Evolutionary conservation across 2,797 vertebrate genomes (phyloP).

Genomic region (Pagetopsis macropterus): DNA sequence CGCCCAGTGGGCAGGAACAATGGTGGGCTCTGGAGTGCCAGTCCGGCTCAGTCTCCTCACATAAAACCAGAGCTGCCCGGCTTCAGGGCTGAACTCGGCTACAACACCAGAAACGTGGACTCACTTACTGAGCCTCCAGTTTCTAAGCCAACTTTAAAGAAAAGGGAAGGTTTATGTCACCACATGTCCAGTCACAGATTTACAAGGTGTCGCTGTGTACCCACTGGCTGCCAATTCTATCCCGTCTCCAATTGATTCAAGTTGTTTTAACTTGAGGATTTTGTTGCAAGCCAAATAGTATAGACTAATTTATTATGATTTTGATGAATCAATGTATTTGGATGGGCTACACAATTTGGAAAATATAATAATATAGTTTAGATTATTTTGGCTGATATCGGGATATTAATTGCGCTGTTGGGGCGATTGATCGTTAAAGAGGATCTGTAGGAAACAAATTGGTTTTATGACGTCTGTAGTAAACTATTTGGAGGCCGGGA

Average conservation of each 20-base stretch:
- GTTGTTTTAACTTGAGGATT: not conserved
- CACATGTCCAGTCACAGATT: not conserved
- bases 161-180: not conserved
- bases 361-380: too few species aligned
- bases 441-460: too few species aligned
- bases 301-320: not conserved
- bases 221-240: not conserved
- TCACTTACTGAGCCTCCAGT: not conserved
- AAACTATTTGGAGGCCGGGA: too few species aligned
- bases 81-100: slow-evolving; percentile 24
- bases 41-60: slow-evolving; percentile 43
- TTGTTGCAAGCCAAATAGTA: not conserved
- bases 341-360: not conserved
- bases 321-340: not conserved
- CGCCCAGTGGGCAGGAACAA: slow-evolving; percentile 67
- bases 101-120: slow-evolving; percentile 35
- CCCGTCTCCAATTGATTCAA: not conserved
- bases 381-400: too few species aligned
- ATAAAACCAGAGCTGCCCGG: slow-evolving; percentile 40
- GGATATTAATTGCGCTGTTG: too few species aligned
- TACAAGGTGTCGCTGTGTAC: not conserved
- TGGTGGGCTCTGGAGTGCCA: slow-evolving; percentile 33
- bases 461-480: too few species aligned
- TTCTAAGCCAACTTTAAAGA: not conserved
- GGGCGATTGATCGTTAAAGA: too few species aligned